Conservation (phyloP, 2,888 invertebrate species). For the Oconnorella tubifera region DNA sequence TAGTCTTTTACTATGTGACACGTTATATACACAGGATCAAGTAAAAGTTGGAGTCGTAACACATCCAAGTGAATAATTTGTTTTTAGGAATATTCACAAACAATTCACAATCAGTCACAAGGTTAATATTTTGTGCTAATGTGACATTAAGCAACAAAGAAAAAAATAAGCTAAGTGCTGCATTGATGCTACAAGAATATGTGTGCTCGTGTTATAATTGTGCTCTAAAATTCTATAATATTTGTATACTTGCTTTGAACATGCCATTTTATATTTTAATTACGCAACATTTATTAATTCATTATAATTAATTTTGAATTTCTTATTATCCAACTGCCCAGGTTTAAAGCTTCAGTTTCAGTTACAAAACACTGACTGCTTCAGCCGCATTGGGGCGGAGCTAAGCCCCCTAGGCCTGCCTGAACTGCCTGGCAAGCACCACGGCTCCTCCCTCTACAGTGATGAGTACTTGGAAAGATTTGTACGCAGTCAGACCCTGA, state of each 20-base stretch:
- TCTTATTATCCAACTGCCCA: no score
- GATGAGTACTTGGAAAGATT: constrained; percentile 26
- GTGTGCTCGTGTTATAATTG: no score
- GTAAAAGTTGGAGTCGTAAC: no score
- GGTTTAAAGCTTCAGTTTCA: constrained; percentile 28
- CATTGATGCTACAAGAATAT: no score
- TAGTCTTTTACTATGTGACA: no score
- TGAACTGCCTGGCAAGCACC: not conserved
- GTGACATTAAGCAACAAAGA: no score
- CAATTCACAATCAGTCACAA: no score
- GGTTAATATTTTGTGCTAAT: no score
- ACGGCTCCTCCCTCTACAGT: constrained; percentile 13
- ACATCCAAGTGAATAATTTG: no score
- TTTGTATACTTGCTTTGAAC: not conserved
- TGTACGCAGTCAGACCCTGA: constrained; percentile 26
- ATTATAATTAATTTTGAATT: not conserved
- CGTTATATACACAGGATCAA: no score
- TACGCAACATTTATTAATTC: not conserved
- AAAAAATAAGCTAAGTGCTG: no score
- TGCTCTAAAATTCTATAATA: not conserved
- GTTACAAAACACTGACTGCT: constrained; percentile 24
- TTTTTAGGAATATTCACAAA: no score
- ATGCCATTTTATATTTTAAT: not conserved
- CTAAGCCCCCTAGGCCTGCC: constrained; percentile 23
- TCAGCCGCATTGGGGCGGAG: constrained; percentile 24